Base-by-base conservation (phyloP, 2,888 invertebrate species). In the Campoplex capitator region DNA sequence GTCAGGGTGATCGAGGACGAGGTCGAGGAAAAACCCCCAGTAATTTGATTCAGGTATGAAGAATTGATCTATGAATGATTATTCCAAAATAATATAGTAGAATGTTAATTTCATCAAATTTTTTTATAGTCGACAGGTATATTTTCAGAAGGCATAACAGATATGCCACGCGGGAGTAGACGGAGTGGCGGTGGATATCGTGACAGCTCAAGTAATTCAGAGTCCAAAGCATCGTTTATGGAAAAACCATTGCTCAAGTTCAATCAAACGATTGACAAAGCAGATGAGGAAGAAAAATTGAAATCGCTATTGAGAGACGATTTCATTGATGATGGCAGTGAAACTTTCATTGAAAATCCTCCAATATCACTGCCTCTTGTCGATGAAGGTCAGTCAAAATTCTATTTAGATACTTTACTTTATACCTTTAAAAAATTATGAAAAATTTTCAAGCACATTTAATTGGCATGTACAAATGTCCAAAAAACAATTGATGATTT, bases 231-330 rank as follows among this genome's bases (percentile, higher is more conserved):
- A 74, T 35, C 87, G n/a, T 42, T 73, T 11, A 84, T 93, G 54
- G 93, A 93, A 78, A 93, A 90, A 79, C 92, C 93, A 68, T 91
- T 92, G 90, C 88, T 94, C 62, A 91, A 93, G 77, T 89, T 92
- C 54, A 91, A 93, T 87, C 90, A 91, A 45, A 91, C 88, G 32
- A 77, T 93, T 38, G 89, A 94, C 85, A 94, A 94, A 88, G 90
- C 88, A 8, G 93, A 93, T 42, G 93, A 94, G 83, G 94, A 94
- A 48, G 91, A 91, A 83, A 93, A 92, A 86, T 86, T 95, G 28
- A 92, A 92, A 70, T 73, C 90, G 8, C 84, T 95, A n/a, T 89
- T 94, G 13, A 91, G 92, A 82, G 94, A 95, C 90, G 94, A 95
- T 90, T 94, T 94, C 78, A 89, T 94, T 16, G 94, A 94, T 84